Conservation (phyloP, 1,140 invertebrate genomes). For the Helicorthomorpha holstii region DNA sequence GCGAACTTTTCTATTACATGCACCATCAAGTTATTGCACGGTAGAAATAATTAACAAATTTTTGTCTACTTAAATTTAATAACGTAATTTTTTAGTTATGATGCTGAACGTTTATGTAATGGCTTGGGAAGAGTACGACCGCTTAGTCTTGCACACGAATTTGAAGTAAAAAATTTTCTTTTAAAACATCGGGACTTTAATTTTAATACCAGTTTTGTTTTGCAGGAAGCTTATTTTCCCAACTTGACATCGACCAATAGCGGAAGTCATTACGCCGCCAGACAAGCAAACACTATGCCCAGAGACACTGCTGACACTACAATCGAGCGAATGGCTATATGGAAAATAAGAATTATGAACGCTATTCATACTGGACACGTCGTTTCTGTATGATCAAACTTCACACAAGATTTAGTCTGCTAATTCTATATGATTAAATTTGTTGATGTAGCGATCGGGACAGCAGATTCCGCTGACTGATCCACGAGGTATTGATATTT, state of each 20-base stretch:
- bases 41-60: slow-evolving; percentile 14
- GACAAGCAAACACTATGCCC: slow-evolving; percentile 9
- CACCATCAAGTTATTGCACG: slow-evolving; percentile 47
- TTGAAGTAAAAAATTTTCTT: no score
- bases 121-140: slow-evolving; percentile 34
- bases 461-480: slow-evolving; percentile 4
- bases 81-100: slow-evolving; percentile 27
- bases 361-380: slow-evolving; percentile 8
- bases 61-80: slow-evolving; percentile 2
- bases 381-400: no score
- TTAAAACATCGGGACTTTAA: no score
- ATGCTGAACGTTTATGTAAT: slow-evolving; percentile 47
- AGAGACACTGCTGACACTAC: slow-evolving; percentile 9
- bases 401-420: no score
- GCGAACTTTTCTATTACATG: slow-evolving; percentile 56
- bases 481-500: slow-evolving; percentile 9
- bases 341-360: slow-evolving; percentile 11
- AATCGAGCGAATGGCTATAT: slow-evolving; percentile 9
- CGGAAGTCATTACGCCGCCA: slow-evolving; percentile 10
- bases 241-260: slow-evolving; percentile 11
- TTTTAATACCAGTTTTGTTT: slow-evolving; percentile 1
- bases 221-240: slow-evolving; percentile 12
- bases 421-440: no score
- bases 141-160: no score
- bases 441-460: slow-evolving; percentile 5